Evolutionary conservation across 2,797 vertebrate genomes (phyloP).

Genomic region (Notolepis coatsorum): DNA sequence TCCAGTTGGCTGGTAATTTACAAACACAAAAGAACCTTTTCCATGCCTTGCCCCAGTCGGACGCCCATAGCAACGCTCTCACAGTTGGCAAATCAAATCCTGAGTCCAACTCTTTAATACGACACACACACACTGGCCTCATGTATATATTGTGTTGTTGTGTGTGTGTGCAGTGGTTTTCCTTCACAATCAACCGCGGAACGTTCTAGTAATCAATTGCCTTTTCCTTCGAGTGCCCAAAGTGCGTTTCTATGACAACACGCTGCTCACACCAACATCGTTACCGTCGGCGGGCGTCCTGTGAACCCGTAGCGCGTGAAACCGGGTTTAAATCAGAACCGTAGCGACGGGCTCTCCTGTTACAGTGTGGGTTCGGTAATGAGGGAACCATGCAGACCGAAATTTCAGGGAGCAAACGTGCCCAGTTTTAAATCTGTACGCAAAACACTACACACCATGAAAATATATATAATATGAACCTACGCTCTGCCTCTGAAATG

Average conservation of each 20-base stretch:
- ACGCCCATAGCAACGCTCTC: constrained; percentile 1
- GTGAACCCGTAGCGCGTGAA: neutral
- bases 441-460: constrained; percentile 25
- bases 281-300: constrained; percentile 6
- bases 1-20: constrained; percentile 9
- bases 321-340: constrained; percentile 20
- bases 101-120: neutral
- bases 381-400: constrained; percentile 63
- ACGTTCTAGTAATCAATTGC: neutral
- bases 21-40: constrained; percentile 28
- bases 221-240: constrained; percentile 1
- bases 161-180: neutral
- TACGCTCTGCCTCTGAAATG: constrained; percentile 49
- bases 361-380: constrained; percentile 53
- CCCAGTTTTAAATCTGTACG: constrained; percentile 45
- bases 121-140: neutral
- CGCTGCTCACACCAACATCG: neutral
- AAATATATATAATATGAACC: constrained; percentile 41
- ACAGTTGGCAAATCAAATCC: constrained; percentile 1
- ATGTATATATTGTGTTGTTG: no score
- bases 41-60: neutral
- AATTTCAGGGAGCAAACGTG: constrained; percentile 47
- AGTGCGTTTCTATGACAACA: constrained; percentile 4
- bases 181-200: neutral
- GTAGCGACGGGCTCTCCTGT: constrained; percentile 28